Conservation (phyloP, 2,888 invertebrate genomes). For the Calameuta filiformis region DNA sequence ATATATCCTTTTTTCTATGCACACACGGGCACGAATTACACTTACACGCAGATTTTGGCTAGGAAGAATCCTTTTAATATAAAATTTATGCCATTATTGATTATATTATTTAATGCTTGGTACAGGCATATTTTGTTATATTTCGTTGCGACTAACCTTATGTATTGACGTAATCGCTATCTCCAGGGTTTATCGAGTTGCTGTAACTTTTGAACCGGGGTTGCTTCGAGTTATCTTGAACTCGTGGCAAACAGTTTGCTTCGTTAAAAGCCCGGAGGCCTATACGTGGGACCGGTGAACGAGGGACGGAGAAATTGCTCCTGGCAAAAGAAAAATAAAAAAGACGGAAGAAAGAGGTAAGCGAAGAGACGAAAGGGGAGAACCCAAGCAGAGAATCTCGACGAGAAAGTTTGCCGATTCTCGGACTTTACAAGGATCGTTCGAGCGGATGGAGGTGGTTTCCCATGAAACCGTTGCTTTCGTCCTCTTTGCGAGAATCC, state of each 20-base stretch:
- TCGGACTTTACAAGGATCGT: neutral
- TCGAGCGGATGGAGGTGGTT: neutral
- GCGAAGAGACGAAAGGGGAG: slow-evolving; percentile 10
- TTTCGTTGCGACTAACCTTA: neutral
- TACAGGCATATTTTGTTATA: neutral
- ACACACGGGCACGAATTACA: neutral
- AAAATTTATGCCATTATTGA: neutral
- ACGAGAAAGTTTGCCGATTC: neutral
- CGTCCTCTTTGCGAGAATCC: neutral
- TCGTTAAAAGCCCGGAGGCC: neutral
- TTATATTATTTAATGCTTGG: neutral
- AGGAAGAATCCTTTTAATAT: neutral
- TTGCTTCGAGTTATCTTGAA: neutral
- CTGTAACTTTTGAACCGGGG: neutral
- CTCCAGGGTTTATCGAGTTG: neutral
- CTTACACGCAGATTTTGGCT: neutral
- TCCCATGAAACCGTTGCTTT: neutral
- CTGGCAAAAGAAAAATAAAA: slow-evolving; percentile 16
- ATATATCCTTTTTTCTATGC: neutral
- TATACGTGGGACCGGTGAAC: neutral
- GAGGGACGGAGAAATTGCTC: slow-evolving; percentile 12
- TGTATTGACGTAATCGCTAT: neutral
- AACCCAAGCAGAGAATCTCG: neutral
- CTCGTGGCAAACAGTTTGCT: neutral
- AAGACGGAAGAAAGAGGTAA: neutral